Base-by-base conservation (phyloP, 2,797 vertebrate species). In the Tamandua tetradactyla region DNA sequence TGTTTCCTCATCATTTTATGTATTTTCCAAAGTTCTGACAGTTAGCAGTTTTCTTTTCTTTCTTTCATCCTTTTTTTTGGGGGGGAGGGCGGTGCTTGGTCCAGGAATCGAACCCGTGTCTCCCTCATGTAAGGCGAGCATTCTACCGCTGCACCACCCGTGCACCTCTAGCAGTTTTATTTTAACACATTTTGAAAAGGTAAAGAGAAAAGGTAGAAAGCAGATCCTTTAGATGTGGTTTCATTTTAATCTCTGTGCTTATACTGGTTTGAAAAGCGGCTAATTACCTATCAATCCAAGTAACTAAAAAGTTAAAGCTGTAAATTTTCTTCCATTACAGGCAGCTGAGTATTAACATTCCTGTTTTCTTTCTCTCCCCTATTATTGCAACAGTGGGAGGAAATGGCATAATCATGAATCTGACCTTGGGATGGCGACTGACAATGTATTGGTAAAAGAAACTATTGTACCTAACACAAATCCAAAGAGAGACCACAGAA, bases 381-480 rank as follows among this genome's bases (percentile, higher is more conserved):
- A 4, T 93, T 86, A 94, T 86, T 91, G 74, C 49, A 96, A 61
- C 89, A 76, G 23, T 44, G 78, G 95, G 74, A 95, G 82, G 20
- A 97, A 96, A 81, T 47, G 30, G 76, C 74, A 92, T 32, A 93
- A 94, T 90, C 82, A 75, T 76, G 49, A 93, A 94, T 96, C 83
- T 97, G 57, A 92, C 79, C 32, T 86, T 11, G 7, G 88, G 71
- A 94, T 80, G 52, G 17, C 91, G 92, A 97, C 86, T 98, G 95
- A 93, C 97, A 97, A 74, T 44, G 49, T 95, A 81, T 68, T 20
- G 4, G 75, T 96, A 96, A 98, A 98, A 97, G 95, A 97, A 96
- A 97, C 83, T 85, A 84, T 87, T 87, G 55, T 83, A 86, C 93
- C 11, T 66, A 89, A 96, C 96, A 96, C 66, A 76, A 91, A 94